Percentiles rank a stretch among this genome's conserved stretches.
phyloP scores from a whole-genome alignment of 2,888 invertebrate genomes.

The Meiosimyza platycephala region DNA sequence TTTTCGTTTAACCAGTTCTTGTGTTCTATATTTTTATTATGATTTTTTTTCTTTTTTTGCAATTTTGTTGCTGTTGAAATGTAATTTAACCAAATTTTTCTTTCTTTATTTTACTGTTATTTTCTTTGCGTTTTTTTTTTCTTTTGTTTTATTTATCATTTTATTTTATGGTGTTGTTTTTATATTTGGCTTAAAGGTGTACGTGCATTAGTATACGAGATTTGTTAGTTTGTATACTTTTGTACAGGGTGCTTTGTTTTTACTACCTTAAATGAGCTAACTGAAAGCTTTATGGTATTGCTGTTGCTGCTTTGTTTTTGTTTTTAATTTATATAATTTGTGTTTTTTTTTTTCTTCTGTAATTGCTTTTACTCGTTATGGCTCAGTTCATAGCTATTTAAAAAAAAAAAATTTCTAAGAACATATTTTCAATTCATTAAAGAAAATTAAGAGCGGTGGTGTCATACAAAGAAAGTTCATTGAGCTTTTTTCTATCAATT shows the following conservation, averaged over 20 bases:
- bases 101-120: slow-evolving; percentile 6
- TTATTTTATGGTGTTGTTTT: background rate
- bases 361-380: no score
- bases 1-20: background rate
- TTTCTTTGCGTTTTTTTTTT: slow-evolving; percentile 10
- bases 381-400: no score
- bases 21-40: slow-evolving; percentile 2
- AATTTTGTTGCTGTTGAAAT: slow-evolving; percentile 18
- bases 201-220: background rate
- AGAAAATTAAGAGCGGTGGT: no score
- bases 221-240: background rate
- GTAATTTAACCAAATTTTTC: slow-evolving; percentile 23
- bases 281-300: no score
- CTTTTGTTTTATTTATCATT: background rate
- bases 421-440: no score
- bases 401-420: no score
- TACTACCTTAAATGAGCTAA: no score
- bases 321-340: no score
- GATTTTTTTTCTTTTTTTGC: slow-evolving; percentile 10
- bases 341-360: no score
- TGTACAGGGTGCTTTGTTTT: no score
- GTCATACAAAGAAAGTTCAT: no score
- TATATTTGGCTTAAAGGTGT: background rate
- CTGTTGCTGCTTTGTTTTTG: no score
- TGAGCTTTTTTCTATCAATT: background rate